Conservation (phyloP, 2,113 vertebrate species). For the Budorcas taxicolor region DNA sequence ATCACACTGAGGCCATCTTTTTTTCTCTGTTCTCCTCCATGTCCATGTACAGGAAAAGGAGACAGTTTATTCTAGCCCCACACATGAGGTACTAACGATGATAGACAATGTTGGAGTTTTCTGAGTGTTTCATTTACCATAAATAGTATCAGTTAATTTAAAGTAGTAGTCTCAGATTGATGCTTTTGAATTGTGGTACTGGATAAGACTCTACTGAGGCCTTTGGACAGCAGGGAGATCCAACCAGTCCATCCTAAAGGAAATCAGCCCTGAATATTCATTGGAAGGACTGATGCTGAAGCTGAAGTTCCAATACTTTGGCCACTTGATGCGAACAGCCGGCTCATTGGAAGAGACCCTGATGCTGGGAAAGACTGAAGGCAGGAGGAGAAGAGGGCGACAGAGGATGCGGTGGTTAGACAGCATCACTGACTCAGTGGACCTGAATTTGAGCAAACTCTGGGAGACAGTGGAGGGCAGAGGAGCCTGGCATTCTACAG, state of each 20-base stretch:
- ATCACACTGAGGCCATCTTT: not conserved
- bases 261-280: not conserved
- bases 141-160: not conserved
- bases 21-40: not conserved
- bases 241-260: not conserved
- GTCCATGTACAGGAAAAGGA: not conserved
- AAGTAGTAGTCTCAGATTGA: not conserved
- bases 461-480: not conserved
- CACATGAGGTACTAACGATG: not conserved
- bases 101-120: not conserved
- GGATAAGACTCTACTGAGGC: not conserved
- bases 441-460: not conserved
- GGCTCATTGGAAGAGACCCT: not conserved
- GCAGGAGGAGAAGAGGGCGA: fast-evolving
- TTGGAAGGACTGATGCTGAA: not conserved
- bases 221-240: not conserved
- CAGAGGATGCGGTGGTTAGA: not conserved
- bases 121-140: not conserved
- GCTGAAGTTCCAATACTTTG: not conserved
- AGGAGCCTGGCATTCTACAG: not conserved
- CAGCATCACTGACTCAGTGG: not conserved
- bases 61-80: not conserved
- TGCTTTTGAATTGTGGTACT: not conserved
- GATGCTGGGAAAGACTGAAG: not conserved
- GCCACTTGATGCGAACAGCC: fast-evolving